Evolutionary conservation across 2,888 invertebrate genomes (phyloP), one percentile per base, ranked within the genome.

Genomic region (Dasysyrphus tricinctus): DNA sequence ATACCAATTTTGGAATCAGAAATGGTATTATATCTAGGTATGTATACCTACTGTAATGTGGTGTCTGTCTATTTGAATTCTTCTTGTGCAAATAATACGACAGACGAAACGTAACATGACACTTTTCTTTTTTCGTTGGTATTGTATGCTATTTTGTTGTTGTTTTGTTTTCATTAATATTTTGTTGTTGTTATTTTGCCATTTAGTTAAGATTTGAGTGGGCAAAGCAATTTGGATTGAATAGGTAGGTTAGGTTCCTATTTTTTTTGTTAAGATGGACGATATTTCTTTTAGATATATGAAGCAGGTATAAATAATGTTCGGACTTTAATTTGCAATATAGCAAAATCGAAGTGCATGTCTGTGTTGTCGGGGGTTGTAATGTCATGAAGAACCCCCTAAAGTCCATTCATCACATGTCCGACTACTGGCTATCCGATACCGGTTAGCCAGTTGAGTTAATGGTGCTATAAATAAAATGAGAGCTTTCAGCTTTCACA

Each of bases 31-130:
- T 67, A 49, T 47, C 0, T 32, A 12, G 12, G 12, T 39, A 37
- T 8, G 39, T n/a, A 32, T 32, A 32, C 24, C 24, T 24, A 24
- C 3, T 24, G 24, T 3, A 24, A 34, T 67, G 59, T 57, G 59
- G 57, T 39, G 16, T 56, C 49, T 61, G 56, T 65, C 37, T 42
- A 34, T 65, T 75, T 42, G 59, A 74, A 70, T 63, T 57, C 14
- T 54, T 56, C 61, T 59, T 80, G 56, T 72, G 75, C 84, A 84
- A 84, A 24, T 24, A 32, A 84, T 69, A 72, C 37, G 59, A 72
- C 75, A 72, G 70, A 47, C 72, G 59, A 72, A 84, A 76, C 67
- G 84, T 75, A 84, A 84, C 47, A 67, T 76, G 84, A 84, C 76
- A 84, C 84, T 84, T 80, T 84, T 75, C 75, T 72, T 56, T 24